A percentile compares a stretch with the other conserved stretches of the same genome.
These are phyloP conservation scores for Perca flavescens DNA, from an alignment of 2,113 vertebrate species.

Conservation along the genomic window DNA sequence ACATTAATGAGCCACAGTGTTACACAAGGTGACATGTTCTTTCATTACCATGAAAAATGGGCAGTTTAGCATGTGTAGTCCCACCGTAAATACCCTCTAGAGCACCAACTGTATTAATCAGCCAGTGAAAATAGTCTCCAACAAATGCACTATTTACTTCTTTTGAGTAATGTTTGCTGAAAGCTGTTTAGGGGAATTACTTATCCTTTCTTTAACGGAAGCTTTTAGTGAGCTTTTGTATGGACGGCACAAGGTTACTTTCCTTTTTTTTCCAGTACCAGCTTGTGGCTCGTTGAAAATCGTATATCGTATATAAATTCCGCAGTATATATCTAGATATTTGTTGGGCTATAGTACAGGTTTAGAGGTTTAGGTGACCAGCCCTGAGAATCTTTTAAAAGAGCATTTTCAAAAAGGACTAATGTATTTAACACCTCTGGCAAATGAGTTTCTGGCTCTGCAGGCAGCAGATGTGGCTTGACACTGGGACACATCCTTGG, in stretches of 20 bases:
- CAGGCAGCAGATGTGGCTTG: slow-evolving; percentile 6
- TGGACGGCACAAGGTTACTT: not conserved
- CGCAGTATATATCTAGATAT: not conserved
- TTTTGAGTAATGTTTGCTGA: not conserved
- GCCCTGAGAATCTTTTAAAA: not conserved
- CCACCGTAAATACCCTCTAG: not conserved
- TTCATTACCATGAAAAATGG: slow-evolving; percentile 19
- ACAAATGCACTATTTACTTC: not conserved
- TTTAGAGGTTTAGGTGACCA: not conserved
- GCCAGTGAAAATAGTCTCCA: not conserved
- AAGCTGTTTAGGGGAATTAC: not conserved
- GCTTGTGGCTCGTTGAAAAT: not conserved
- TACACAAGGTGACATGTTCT: not conserved
- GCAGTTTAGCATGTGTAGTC: slow-evolving; percentile 4
- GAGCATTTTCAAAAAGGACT: not conserved
- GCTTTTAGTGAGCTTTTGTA: not conserved
- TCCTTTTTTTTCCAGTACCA: not conserved
- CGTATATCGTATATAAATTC: not conserved
- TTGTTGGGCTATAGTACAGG: not conserved
- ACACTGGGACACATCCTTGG: slow-evolving; percentile 32
- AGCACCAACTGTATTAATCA: slow-evolving; percentile 13
- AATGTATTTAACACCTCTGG: not conserved
- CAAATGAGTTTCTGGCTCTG: not conserved
- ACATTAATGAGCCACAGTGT: not conserved
- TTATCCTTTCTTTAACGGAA: not conserved